Evolutionary conservation across 2,113 vertebrate genomes (phyloP), one percentile per base, ranked within the genome.

Genomic region (Oryzias curvinotus): DNA sequence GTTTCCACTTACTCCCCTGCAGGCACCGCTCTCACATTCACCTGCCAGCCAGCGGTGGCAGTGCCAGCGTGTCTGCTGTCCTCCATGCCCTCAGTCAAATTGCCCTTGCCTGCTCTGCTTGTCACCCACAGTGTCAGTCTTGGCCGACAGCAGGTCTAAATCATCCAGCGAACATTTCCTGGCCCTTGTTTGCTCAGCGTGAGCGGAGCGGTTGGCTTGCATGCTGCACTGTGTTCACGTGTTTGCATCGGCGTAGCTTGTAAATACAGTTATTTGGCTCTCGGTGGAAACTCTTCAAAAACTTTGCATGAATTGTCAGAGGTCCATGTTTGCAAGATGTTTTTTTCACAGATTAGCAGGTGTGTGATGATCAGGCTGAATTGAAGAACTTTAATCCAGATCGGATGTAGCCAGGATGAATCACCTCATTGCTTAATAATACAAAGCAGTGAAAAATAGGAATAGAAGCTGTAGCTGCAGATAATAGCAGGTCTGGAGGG

Each of bases 151-250:
- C 77, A 57, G 70, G 63, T 49, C 44, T 43, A n/a, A 21, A 64
- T 75, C 56, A 73, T 65, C 77, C 80, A 81, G 79, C 71, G 68
- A 69, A 68, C 78, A 57, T 62, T 75, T 80, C 54, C 77, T 80
- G 75, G 77, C 73, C 50, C 48, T 57, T 79, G 44, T 76, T 62
- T 62, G 62, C 47, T 77, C 67, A 68, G 64, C 50, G 8, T 45
- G 43, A 55, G 45, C 59, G 54, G 62, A 57, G 72, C 66, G 52
- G 68, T 71, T 23, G 51, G 62, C 68, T 1, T 21, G 21, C 23
- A 7, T 3, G 21, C 58, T 47, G 43, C 17, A 12, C 66, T 14
- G 55, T 25, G 14, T 55, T 64, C 75, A 65, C 67, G 66, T 71
- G 66, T 57, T 65, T 52, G 46, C 53, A 26, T 52, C 19, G 7